Evolutionary conservation across 2,888 invertebrate genomes (phyloP), one percentile per base, ranked within the genome.

Genomic region (Drosophila kambysellisi): DNA sequence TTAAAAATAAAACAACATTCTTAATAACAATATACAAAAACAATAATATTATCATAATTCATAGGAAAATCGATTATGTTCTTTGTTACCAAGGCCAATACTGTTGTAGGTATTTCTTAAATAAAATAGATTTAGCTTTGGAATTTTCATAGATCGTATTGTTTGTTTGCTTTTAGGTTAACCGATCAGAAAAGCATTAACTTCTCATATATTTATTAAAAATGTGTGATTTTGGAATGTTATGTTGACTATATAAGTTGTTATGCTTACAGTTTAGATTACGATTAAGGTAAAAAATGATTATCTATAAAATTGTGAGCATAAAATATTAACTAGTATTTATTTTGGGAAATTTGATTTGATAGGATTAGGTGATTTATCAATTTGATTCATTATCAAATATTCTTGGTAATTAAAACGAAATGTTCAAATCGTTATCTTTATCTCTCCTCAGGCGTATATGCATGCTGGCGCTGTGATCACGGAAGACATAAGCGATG

Each of bases 401-500:
- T 41, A 32, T 56, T 43, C n/a, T 33, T 11, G 33, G 41, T 37
- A 41, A 4, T 11, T 6, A 37, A 43, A 17, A 7, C 1, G 5
- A 30, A 0, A 58, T 30, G 17, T 25, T 4, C 15, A 17, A 32
- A 35, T 17, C 20, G 9, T 33, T 43, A 32, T 63, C 7, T 43
- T 15, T 29, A 2, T 46, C 9, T 8, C 11, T 6, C 17, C 9
- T 17, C 93, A 97, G 96, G 95, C 97, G 0, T 99, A 99, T 93
- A 95, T 97, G 78, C 97, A 96, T 81, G 97, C 98, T 3, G 99
- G 99, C 1, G 99, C 99, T 0, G 94, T 96, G 17, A 95, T 99
- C 52, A 97, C 97, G 91, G 99, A 99, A 92, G 99, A 99, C 92
- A 97, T 99, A 70, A 97, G 97, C 83, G 98, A 99, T 91, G 99